Evolutionary conservation across 1,140 invertebrate species (phyloP), one percentile per base, ranked within the genome.

Genomic region (Temnothorax longispinosus): DNA sequence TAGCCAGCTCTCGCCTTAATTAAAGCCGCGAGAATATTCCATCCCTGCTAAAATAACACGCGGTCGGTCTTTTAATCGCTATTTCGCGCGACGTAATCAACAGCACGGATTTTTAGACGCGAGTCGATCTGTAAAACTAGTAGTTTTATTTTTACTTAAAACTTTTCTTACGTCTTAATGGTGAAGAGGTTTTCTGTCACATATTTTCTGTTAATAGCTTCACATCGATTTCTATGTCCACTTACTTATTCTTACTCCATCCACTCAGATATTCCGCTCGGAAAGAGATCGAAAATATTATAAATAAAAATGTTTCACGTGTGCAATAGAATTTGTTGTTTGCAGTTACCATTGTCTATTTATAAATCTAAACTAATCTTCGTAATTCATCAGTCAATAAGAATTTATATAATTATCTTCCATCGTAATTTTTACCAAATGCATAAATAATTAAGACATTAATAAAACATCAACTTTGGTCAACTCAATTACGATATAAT

Each of bases 1-100:
- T 82, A 74, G 38, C 80, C 80, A 13, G 38, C 65, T 18, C 65
- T 18, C 38, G 67, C 65, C 67, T 82, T 82, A 50, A 82, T 82
- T 60, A 74, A 27, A 82, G 41, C 52, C 21, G 38, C 3, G 67
- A n/a, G 71, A 60, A 74, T 74, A 82, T 82, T 47, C 38, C 41
- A 15, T 6, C 18, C 6, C n/a, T 13, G 41, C 41, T 41, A 74
- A 58, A 74, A 62, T 82, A 82, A 82, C 67, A 74, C 27, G 13
- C 27, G 47, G 38, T 41, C 44, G 52, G 2, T 35, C 60, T 65
- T 44, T 80, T 54, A 69, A 67, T 67, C 62, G 47, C n/a, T 38
- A 69, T n/a, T 64, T 54, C 5, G 50, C 50, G 78, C 27, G 27
- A 81, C 21, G 18, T 52, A 15, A 80, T 67, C 44, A 80, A 38